Evolutionary conservation across 2,113 vertebrate genomes (phyloP).

Genomic region (Hippocampus guttulatus): DNA sequence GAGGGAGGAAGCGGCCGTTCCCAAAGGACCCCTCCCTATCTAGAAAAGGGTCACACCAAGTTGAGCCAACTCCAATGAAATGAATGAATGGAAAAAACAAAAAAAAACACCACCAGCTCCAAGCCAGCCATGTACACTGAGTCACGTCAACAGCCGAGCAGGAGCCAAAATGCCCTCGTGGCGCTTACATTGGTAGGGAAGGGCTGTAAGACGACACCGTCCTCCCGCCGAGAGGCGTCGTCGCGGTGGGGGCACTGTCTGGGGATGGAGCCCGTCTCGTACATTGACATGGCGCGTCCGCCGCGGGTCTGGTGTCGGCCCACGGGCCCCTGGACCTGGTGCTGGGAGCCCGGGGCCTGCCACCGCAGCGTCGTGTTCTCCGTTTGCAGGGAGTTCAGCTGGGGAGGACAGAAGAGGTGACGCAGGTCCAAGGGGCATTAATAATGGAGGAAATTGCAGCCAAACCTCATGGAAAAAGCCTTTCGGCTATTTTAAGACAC

Average conservation of each 20-base stretch:
- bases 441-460: constrained; percentile 37
- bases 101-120: constrained; percentile 51
- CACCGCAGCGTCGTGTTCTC: constrained; percentile 92
- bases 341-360: constrained; percentile 80
- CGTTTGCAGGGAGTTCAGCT: constrained; percentile 95
- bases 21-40: constrained; percentile 96
- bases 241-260: constrained; percentile 86
- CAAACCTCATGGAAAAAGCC: constrained; percentile 2
- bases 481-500: constrained; percentile 5
- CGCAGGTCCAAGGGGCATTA: constrained; percentile 12
- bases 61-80: constrained; percentile 73
- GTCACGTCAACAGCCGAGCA: constrained; percentile 20
- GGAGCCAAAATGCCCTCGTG: constrained; percentile 1
- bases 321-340: constrained; percentile 75
- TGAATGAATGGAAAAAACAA: constrained; percentile 42
- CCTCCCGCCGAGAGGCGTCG: constrained; percentile 80
- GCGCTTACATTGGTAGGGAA: constrained; percentile 92
- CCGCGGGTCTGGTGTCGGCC: constrained; percentile 82
- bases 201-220: constrained; percentile 84
- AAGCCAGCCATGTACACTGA: constrained; percentile 44
- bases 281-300: constrained; percentile 97
- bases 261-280: constrained; percentile 90
- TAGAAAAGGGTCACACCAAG: constrained; percentile 88
- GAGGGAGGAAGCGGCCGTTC: constrained; percentile 96
- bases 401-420: constrained; percentile 68